These are phyloP conservation scores for Momotus momota DNA, from an alignment of 2,797 vertebrate genomes.

Conservation along the genomic window DNA sequence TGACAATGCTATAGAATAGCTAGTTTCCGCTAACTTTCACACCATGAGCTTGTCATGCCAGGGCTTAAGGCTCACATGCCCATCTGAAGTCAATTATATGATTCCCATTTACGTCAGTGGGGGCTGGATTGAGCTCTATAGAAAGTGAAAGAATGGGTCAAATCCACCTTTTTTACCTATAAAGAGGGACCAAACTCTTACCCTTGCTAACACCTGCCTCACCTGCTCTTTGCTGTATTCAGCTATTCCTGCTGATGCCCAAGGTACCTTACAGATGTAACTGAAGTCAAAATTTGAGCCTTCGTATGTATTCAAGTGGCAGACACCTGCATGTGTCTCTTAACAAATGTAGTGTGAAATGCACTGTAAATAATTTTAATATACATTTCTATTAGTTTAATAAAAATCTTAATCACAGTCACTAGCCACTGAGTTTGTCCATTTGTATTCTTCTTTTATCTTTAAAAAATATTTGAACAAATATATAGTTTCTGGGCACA, in stretches of 20 bases:
- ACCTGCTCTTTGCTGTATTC: background rate
- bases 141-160: background rate
- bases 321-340: slow-evolving; percentile 8
- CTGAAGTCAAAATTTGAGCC: slow-evolving; percentile 42
- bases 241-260: slow-evolving; percentile 7
- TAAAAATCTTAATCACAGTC: slow-evolving; percentile 57
- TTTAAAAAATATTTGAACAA: slow-evolving; percentile 86
- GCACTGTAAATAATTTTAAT: slow-evolving; percentile 79
- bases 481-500: slow-evolving; percentile 84
- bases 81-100: background rate
- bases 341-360: slow-evolving; percentile 63
- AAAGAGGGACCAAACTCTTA: slow-evolving; percentile 21
- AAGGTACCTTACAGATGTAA: slow-evolving; percentile 14
- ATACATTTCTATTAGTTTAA: slow-evolving; percentile 70
- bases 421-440: slow-evolving; percentile 70
- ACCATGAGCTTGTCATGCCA: background rate
- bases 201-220: background rate
- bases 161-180: background rate
- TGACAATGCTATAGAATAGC: background rate
- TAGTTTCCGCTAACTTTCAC: background rate
- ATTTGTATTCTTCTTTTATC: slow-evolving; percentile 72
- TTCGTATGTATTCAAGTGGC: background rate
- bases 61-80: background rate
- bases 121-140: background rate
- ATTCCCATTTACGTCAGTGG: background rate